These are phyloP conservation scores for Eospalax fontanierii DNA, from an alignment of 2,797 vertebrate genomes.

Conservation along the genomic window DNA sequence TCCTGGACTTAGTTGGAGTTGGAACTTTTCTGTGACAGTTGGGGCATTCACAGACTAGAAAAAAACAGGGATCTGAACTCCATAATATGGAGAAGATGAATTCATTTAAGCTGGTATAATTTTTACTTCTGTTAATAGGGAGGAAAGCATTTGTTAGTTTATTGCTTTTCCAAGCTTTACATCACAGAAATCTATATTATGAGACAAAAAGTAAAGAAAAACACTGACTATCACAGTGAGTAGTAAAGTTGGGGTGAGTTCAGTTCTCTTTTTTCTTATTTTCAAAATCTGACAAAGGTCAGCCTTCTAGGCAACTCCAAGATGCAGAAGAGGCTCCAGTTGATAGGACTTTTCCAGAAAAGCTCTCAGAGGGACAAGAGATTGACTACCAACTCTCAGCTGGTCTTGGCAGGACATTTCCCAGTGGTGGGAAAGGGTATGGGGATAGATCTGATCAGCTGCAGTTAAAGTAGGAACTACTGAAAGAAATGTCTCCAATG, in stretches of 20 bases:
- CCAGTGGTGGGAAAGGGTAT: not conserved
- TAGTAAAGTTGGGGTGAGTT: not conserved
- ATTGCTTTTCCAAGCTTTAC: constrained; percentile 45
- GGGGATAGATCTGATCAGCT: not conserved
- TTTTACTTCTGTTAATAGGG: not conserved
- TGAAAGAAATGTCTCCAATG: not conserved
- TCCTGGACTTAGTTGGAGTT: not conserved
- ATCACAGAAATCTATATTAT: constrained; percentile 46
- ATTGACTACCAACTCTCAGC: not conserved
- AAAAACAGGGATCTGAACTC: not conserved
- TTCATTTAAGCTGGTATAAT: not conserved
- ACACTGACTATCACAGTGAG: not conserved
- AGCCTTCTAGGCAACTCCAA: not conserved
- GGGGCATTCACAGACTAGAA: not conserved
- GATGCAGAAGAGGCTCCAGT: not conserved
- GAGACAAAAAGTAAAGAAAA: constrained; percentile 17
- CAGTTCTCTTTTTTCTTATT: not conserved
- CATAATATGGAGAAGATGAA: not conserved
- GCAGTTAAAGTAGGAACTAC: not conserved
- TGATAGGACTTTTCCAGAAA: not conserved
- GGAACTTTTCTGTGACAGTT: not conserved
- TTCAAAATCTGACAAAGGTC: constrained; percentile 28
- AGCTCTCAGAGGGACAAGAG: not conserved
- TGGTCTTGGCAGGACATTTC: not conserved
- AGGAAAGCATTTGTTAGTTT: constrained; percentile 8